Percentiles rank a stretch among this genome's conserved stretches.
phyloP scores from a whole-genome alignment of 2,888 invertebrate genomes.

The Mesorhabditis spiculigera region DNA sequence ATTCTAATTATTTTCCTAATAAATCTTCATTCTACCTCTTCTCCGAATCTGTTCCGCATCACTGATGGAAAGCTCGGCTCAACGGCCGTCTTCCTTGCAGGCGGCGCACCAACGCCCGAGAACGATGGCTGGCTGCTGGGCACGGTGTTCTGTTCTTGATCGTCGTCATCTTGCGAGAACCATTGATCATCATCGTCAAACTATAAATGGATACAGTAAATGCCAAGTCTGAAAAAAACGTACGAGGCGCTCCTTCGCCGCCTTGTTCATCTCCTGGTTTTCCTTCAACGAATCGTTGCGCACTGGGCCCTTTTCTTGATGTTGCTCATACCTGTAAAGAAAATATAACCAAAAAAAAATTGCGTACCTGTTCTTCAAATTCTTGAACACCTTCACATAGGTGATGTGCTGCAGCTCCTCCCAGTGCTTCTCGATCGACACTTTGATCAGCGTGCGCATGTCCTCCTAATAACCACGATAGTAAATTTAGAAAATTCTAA shows the following conservation, averaged over 20 bases:
- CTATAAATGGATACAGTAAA: background rate
- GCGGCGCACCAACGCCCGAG: conserved; percentile 10
- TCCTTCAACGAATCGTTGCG: conserved; percentile 20
- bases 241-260: conserved; percentile 12
- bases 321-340: conserved; percentile 30
- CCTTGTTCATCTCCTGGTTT: conserved; percentile 8
- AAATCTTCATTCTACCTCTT: background rate
- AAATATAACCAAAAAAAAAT: conserved; percentile 29
- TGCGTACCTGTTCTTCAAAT: conserved; percentile 31
- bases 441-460: conserved; percentile 67
- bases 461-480: conserved; percentile 61
- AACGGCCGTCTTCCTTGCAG: conserved; percentile 43
- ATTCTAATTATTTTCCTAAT: conserved; percentile 12
- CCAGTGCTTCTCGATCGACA: conserved; percentile 92
- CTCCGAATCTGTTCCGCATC: conserved; percentile 19
- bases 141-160: conserved; percentile 13
- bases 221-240: background rate
- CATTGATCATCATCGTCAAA: conserved; percentile 47
- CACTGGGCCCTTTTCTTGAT: conserved; percentile 27
- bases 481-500: background rate
- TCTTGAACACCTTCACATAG: conserved; percentile 89
- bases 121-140: background rate
- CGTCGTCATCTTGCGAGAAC: conserved; percentile 53
- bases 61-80: conserved; percentile 52
- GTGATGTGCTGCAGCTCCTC: conserved; percentile 88